Conservation (phyloP, 1,140 invertebrate genomes). For the Solenopsis invicta region DNA sequence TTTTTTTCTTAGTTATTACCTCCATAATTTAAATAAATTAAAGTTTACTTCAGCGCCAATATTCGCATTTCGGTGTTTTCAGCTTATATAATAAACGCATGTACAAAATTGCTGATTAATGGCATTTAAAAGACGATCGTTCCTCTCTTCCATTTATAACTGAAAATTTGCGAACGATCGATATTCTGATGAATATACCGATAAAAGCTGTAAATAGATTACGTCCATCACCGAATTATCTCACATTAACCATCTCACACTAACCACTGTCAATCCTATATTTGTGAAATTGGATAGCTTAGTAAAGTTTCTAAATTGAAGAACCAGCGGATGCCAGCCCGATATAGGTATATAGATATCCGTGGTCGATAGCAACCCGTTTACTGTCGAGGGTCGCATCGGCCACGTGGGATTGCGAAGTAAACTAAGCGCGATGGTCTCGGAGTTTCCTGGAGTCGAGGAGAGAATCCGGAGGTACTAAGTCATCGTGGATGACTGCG, state of each 20-base stretch:
- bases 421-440: constrained; percentile 36
- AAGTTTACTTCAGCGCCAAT: background rate
- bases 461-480: constrained; percentile 46
- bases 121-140: background rate
- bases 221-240: background rate
- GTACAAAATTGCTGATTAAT: constrained; percentile 7
- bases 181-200: background rate
- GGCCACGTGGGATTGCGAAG: constrained; percentile 29
- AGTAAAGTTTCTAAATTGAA: constrained; percentile 13
- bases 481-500: constrained; percentile 48
- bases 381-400: constrained; percentile 17
- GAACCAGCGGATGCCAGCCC: background rate
- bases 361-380: constrained; percentile 4
- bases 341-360: constrained; percentile 42
- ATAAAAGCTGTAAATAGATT: background rate
- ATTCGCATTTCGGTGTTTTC: background rate
- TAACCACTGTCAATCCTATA: background rate
- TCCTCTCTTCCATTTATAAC: background rate
- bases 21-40: background rate
- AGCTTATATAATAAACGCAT: background rate
- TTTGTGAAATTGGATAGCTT: background rate
- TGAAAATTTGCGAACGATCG: background rate
- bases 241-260: background rate
- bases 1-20: background rate
- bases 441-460: constrained; percentile 41